Conservation (phyloP, 2,113 vertebrate species). For the Dryoscopus gambensis region DNA sequence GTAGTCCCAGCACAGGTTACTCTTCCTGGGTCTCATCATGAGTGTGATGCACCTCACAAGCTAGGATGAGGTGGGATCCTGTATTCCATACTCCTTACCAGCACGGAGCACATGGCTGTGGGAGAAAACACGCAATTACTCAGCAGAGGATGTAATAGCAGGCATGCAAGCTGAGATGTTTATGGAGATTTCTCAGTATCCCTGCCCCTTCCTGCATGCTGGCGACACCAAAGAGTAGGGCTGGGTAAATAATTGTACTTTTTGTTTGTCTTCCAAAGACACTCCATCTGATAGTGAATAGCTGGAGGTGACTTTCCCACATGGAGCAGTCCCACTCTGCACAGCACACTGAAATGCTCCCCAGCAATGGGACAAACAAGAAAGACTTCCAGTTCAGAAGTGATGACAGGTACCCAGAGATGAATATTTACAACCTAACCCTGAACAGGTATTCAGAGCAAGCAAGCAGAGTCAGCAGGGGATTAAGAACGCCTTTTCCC, state of each 20-base stretch:
- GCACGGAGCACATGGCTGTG: not conserved
- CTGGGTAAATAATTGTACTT: not conserved
- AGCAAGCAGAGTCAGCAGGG: not conserved
- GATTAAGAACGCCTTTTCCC: not conserved
- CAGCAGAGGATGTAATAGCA: not conserved
- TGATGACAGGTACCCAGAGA: not conserved
- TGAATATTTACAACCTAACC: not conserved
- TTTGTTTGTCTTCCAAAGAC: slow-evolving; percentile 14
- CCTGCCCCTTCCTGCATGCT: not conserved
- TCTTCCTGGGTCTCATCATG: not conserved
- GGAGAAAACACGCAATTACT: not conserved
- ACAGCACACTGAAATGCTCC: not conserved
- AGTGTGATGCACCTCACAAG: not conserved
- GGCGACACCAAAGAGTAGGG: not conserved
- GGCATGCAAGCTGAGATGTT: slow-evolving; percentile 12
- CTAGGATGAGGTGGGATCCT: not conserved
- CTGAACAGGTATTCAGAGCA: not conserved
- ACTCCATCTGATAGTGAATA: slow-evolving; percentile 3
- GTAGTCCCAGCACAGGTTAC: not conserved
- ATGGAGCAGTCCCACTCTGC: not conserved
- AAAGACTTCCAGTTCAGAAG: not conserved
- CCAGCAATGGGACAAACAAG: not conserved
- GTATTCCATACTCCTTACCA: not conserved
- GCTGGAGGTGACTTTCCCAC: not conserved
- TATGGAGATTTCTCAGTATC: not conserved